Percentiles rank a stretch among this genome's conserved stretches.
Conservation (phyloP, 2,113 vertebrate genomes). For the Cyrtonyx montezumae region DNA sequence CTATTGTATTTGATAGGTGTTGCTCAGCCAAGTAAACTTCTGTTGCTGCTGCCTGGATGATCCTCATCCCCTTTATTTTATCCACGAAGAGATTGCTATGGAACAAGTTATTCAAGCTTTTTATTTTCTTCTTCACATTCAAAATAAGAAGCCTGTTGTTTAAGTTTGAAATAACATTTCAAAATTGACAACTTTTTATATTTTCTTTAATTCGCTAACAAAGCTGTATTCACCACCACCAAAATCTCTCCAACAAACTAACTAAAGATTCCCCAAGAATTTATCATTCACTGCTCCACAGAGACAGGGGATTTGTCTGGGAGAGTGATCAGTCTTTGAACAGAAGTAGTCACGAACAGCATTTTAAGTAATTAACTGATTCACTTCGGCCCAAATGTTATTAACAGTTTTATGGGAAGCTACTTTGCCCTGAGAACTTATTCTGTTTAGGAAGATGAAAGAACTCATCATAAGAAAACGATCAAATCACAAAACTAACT, state of each 20-base stretch:
- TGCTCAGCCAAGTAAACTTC: background rate
- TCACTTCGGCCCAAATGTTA: background rate
- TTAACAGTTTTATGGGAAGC: background rate
- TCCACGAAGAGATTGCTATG: background rate
- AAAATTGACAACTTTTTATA: background rate
- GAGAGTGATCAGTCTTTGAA: background rate
- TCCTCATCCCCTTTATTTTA: background rate
- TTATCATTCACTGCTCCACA: background rate
- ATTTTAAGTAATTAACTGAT: background rate
- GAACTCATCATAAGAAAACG: background rate
- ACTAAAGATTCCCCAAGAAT: background rate
- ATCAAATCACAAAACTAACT: background rate
- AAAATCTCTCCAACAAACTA: background rate
- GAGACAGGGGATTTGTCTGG: background rate
- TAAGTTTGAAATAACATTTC: rapidly evolving
- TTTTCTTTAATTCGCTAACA: background rate
- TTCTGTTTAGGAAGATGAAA: background rate
- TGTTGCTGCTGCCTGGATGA: background rate
- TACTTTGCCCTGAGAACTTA: background rate
- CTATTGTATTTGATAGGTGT: background rate
- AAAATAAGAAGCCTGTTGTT: background rate
- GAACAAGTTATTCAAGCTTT: background rate
- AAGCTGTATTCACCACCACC: background rate
- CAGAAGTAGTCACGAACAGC: background rate
- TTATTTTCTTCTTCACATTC: background rate